These are phyloP conservation scores for Bryconaethiops microstoma DNA, from an alignment of 2,797 vertebrate genomes.

Conservation along the genomic window DNA sequence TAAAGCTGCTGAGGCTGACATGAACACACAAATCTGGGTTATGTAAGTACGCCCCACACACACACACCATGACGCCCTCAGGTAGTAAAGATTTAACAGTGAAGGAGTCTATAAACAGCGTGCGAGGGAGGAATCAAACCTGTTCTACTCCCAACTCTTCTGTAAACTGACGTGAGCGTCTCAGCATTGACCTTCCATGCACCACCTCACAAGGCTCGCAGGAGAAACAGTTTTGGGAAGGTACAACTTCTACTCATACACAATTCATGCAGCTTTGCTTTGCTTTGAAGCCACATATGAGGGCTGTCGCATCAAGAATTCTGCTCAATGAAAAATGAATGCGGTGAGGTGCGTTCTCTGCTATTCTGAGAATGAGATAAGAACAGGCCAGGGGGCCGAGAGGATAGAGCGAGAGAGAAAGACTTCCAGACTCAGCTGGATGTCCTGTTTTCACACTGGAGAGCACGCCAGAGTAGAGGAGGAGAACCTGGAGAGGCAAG, in stretches of 20 bases:
- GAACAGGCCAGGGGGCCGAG: conserved; percentile 26
- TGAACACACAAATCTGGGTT: conserved; percentile 28
- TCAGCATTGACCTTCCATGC: conserved; percentile 25
- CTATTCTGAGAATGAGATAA: conserved; percentile 66
- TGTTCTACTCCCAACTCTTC: conserved; percentile 5
- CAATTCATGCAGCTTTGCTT: conserved; percentile 65
- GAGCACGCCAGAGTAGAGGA: conserved; percentile 8
- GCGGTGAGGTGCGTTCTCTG: conserved; percentile 45
- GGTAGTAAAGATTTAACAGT: conserved; percentile 22
- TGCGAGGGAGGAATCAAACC: neutral
- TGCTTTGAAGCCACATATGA: conserved; percentile 48
- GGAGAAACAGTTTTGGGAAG: conserved; percentile 47
- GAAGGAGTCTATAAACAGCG: neutral
- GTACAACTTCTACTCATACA: conserved; percentile 59
- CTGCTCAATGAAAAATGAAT: conserved; percentile 70
- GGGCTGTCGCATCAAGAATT: conserved; percentile 52
- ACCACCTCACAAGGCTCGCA: conserved; percentile 1
- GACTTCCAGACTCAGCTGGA: conserved; percentile 36
- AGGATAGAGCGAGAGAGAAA: neutral
- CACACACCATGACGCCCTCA: conserved; percentile 29
- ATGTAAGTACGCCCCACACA: conserved; percentile 10
- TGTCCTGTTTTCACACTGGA: conserved; percentile 4
- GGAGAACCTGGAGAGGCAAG: conserved; percentile 25
- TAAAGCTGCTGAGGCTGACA: neutral
- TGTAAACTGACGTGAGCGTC: conserved; percentile 1